A percentile compares a stretch with the other conserved stretches of the same genome.
These are phyloP conservation scores for Nasonia oneida DNA, from an alignment of 2,888 invertebrate genomes.

Conservation along the genomic window DNA sequence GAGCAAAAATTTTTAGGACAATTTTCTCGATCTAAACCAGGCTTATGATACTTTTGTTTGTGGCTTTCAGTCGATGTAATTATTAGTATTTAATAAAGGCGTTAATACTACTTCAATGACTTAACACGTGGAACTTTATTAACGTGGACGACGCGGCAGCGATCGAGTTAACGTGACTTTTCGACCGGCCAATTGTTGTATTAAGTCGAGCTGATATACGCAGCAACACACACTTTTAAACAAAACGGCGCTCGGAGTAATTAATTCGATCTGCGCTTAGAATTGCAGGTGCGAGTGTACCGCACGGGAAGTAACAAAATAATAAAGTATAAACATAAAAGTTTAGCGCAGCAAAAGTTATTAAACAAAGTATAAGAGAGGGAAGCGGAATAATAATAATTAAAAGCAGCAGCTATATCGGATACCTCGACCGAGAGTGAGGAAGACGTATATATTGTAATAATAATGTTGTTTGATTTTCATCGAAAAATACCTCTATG, in stretches of 20 bases:
- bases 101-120: neutral
- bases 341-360: constrained; percentile 36
- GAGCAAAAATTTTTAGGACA: neutral
- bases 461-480: constrained; percentile 53
- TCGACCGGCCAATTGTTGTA: constrained; percentile 1
- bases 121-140: neutral
- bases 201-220: constrained; percentile 9
- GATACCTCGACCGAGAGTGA: constrained; percentile 41
- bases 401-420: constrained; percentile 24
- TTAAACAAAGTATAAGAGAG: constrained; percentile 22
- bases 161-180: constrained; percentile 32
- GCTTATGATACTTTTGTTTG: neutral
- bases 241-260: neutral
- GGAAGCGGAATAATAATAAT: constrained; percentile 24
- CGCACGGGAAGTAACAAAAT: neutral
- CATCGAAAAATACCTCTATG: constrained; percentile 66
- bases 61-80: neutral
- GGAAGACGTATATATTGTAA: neutral
- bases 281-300: neutral
- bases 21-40: neutral
- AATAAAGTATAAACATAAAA: neutral
- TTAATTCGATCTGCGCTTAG: constrained; percentile 24
- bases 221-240: neutral
- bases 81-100: neutral
- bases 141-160: constrained; percentile 49